These are phyloP conservation scores for Engraulis encrasicolus DNA, from an alignment of 2,113 vertebrate genomes.

Conservation along the genomic window DNA sequence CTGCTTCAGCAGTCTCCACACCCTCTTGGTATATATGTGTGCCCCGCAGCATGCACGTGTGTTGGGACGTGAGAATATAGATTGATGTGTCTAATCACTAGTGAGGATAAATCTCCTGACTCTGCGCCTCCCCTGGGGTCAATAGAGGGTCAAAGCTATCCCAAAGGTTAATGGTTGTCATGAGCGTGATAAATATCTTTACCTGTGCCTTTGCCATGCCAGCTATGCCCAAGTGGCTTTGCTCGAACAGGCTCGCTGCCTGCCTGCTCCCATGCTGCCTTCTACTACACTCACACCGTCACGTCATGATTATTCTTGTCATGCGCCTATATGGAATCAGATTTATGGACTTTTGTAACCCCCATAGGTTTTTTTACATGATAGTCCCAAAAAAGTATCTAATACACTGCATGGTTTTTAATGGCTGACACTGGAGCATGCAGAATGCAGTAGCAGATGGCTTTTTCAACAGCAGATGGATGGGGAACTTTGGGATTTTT, in stretches of 20 bases:
- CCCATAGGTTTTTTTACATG: not conserved
- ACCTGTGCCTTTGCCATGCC: not conserved
- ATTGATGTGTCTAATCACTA: slow-evolving; percentile 2
- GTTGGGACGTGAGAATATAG: not conserved
- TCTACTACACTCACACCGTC: not conserved
- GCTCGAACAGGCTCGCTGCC: not conserved
- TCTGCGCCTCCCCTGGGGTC: not conserved
- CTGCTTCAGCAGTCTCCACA: no score
- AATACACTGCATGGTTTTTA: not conserved
- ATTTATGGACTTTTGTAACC: not conserved
- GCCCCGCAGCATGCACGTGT: not conserved
- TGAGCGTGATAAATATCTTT: not conserved
- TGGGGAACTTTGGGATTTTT: not conserved
- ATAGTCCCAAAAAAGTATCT: not conserved
- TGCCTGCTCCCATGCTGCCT: not conserved
- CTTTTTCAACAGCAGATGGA: not conserved
- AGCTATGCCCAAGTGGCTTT: not conserved
- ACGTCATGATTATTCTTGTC: not conserved
- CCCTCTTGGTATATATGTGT: not conserved
- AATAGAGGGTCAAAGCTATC: not conserved
- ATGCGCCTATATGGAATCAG: not conserved
- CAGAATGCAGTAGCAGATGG: not conserved
- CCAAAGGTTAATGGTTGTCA: not conserved
- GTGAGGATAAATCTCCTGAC: not conserved
- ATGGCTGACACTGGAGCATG: not conserved